Evolutionary conservation across 2,888 invertebrate genomes (phyloP).

Genomic region (Lepidochrysops patricia): DNA sequence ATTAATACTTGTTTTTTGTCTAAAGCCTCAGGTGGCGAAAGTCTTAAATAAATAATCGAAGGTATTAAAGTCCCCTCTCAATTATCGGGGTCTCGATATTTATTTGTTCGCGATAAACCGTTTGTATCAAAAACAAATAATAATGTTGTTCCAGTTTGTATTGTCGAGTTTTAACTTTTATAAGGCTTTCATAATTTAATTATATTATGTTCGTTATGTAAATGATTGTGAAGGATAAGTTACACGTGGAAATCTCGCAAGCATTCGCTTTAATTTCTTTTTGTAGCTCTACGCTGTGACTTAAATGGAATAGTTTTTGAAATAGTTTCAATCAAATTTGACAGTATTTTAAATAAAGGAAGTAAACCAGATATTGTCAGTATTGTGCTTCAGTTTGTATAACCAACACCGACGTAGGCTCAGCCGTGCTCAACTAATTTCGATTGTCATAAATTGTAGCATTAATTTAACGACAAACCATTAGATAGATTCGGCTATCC

Average conservation of each 20-base stretch:
- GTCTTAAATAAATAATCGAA: conserved; percentile 66
- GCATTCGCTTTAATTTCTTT: not conserved
- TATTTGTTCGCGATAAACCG: conserved; percentile 29
- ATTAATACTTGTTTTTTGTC: conserved; percentile 51
- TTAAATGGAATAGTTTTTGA: too few species aligned
- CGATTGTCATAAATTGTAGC: conserved; percentile 67
- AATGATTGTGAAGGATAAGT: not conserved
- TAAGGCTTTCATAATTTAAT: not conserved
- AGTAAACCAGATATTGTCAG: not conserved
- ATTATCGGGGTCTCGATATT: conserved; percentile 40
- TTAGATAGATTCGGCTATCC: conserved; percentile 61
- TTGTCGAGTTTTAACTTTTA: conserved; percentile 29
- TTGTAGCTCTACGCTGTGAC: not conserved
- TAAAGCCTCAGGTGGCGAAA: conserved; percentile 60
- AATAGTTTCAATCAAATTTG: too few species aligned
- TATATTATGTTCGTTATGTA: not conserved
- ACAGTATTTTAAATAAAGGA: too few species aligned
- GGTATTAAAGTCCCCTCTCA: conserved; percentile 55
- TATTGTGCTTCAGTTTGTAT: not conserved
- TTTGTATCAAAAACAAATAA: conserved; percentile 20
- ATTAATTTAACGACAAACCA: conserved; percentile 72
- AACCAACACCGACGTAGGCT: conserved; percentile 18
- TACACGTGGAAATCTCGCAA: not conserved
- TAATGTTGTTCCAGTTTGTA: not conserved
- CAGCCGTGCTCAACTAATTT: conserved; percentile 50